Conservation (phyloP, 2,113 vertebrate species). For the Arizona elegans region DNA sequence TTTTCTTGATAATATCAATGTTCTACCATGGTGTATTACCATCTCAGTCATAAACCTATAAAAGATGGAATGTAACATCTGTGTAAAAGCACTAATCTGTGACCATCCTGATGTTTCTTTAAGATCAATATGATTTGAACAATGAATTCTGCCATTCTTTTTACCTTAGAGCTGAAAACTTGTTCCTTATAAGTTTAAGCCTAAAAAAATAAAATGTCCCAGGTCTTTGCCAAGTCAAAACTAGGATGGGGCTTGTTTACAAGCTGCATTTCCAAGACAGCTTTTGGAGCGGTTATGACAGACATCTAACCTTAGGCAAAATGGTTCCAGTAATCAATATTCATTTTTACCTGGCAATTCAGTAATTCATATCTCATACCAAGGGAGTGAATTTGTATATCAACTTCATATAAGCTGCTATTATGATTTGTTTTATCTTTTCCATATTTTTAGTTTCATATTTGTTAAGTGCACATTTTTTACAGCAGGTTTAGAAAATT, state of each 20-base stretch:
- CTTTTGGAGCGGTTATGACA: background rate
- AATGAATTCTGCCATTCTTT: background rate
- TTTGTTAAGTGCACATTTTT: background rate
- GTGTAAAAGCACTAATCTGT: background rate
- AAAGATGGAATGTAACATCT: background rate
- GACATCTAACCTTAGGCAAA: background rate
- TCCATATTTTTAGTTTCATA: background rate
- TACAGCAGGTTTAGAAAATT: background rate
- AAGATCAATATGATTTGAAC: background rate
- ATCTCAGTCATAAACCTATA: background rate
- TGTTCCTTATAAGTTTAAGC: background rate
- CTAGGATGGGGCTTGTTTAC: background rate
- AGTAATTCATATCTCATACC: background rate
- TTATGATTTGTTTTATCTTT: background rate
- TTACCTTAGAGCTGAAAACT: background rate
- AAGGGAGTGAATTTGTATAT: background rate
- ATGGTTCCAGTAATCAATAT: background rate
- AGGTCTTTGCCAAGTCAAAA: background rate
- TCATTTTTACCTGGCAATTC: background rate
- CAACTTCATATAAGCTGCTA: background rate
- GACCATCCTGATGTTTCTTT: background rate
- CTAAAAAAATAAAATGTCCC: background rate
- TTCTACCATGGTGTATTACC: background rate
- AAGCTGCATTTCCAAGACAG: background rate
- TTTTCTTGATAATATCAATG: background rate